Percentiles rank a stretch among this genome's conserved stretches.
Conservation (phyloP, 2,888 invertebrate genomes). For the Nephrotoma flavescens region DNA sequence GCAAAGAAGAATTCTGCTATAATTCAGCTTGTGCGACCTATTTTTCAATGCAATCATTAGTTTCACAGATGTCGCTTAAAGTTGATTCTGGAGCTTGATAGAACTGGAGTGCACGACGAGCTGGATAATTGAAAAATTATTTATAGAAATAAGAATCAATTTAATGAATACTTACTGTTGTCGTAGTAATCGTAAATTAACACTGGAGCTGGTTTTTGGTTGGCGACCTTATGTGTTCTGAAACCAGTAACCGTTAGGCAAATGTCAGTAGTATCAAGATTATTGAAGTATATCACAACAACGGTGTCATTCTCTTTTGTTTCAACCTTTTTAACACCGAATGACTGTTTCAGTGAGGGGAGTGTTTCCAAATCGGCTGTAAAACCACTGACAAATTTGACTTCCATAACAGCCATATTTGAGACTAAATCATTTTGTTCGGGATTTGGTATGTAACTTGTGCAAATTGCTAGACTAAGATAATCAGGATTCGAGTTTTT, state of each 20-base stretch:
- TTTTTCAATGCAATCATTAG: slow-evolving; percentile 33
- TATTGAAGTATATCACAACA: slow-evolving; percentile 58
- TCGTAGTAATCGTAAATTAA: slow-evolving; percentile 85
- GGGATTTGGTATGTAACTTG: slow-evolving; percentile 37
- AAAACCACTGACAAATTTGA: slow-evolving; percentile 80
- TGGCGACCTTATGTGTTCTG: slow-evolving; percentile 68
- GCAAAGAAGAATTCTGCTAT: too few species aligned
- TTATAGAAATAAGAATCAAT: slow-evolving; percentile 19
- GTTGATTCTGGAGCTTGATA: slow-evolving; percentile 50
- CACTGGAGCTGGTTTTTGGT: slow-evolving; percentile 74
- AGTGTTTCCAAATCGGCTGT: slow-evolving; percentile 51
- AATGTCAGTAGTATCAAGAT: slow-evolving; percentile 43
- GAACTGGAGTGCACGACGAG: slow-evolving; percentile 60
- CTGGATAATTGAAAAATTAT: slow-evolving; percentile 26
- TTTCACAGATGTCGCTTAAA: slow-evolving; percentile 72
- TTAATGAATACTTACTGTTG: slow-evolving; percentile 48
- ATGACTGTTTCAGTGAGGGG: slow-evolving; percentile 37
- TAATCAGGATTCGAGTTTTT: slow-evolving; percentile 60
- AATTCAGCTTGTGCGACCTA: slow-evolving; percentile 7
- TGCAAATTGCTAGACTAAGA: slow-evolving; percentile 67
- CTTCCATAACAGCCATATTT: slow-evolving; percentile 84
- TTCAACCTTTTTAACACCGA: slow-evolving; percentile 45
- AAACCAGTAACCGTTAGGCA: slow-evolving; percentile 77
- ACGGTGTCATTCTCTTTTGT: slow-evolving; percentile 46
- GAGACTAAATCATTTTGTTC: slow-evolving; percentile 40